Evolutionary conservation across 2,888 invertebrate genomes (phyloP), one percentile per base, ranked within the genome.

Genomic region (Torymus texanus): DNA sequence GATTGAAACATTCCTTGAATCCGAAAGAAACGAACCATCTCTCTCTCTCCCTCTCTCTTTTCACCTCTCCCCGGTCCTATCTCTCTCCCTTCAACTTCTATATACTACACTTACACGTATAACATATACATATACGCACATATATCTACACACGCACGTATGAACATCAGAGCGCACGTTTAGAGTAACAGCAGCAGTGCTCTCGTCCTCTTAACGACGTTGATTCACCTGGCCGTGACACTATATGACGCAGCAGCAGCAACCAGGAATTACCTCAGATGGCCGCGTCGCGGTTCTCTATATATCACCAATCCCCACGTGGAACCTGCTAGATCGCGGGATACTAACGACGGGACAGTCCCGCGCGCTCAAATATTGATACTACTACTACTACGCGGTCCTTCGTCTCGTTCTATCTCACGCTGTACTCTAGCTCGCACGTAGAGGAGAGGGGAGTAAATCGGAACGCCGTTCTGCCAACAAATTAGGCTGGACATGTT

Each of bases 1-100:
- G 90, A 90, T 90, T 90, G 90, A 90, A 90, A 90, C 90, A 90
- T 90, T 90, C 89, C 89, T 90, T 90, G 90, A 90, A 90, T 90
- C 89, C 89, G 88, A 90, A 90, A 90, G 89, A 90, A 90, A 82
- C 90, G 89, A 89, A 88, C 87, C 87, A 85, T 80, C 80, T 62
- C 80, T 67, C 61, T 63, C 66, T 59, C 80, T 67, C 61, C 63
- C 66, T 59, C 29, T 81, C 72, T 78, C 79, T 41, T 41, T 41
- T 41, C 41, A 8, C 41, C 41, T 41, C 29, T 1, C 67, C 65
- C 76, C 72, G 59, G 72, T 65, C 79, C 82, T 78, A 66, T 78
- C 75, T 76, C 59, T 68, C 66, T 24, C 41, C 18, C 70, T 5
- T 50, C 18, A 24, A 5, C 56, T 24, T 50, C 11, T 41, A n/a